Base-by-base conservation (phyloP, 2,797 vertebrate species). In the Scarus forsteni region DNA sequence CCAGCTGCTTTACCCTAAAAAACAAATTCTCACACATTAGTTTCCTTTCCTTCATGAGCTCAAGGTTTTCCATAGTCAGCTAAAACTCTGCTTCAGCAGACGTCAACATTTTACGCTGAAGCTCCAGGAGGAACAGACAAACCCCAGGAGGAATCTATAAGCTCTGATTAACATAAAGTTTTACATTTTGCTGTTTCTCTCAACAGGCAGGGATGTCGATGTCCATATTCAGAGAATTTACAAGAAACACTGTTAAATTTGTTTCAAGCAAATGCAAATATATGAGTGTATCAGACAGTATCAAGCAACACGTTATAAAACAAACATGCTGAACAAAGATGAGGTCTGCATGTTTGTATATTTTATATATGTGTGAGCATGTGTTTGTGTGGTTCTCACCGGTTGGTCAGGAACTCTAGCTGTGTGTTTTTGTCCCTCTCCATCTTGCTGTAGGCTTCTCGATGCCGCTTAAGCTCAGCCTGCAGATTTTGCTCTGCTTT, bases 361-460 rank as follows among this genome's bases (percentile, higher is more conserved):
- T 34, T 6, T 51, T 10, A 16, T 12, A 4, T 27, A 27, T 27
- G 27, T 27, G 27, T 27, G 27, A 3, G 38, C 38, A 39, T 39
- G 9, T 10, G 9, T 15, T 36, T 56, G 11, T 63, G 43, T 44
- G 60, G 42, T 42, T 70, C 73, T 87, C 60, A 99, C 98, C 97
- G 96, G 81, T 92, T 94, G 59, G 86, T 95, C 34, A 98, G 94
- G 54, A 98, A 93, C 68, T 99, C 97, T 4, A 97, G 95, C 94
- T 99, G 95, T 0, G 95, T 95, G 87, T 85, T 92, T 84, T 95
- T 98, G 85, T 99, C 97, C 83, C 95, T 93, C 90, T 98, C 96
- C 75, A 98, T 94, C 85, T 97, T 97, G 90, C 76, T 91, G 79
- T 95, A 97, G 70, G 94, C 92, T 75, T 99, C 97, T 10, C 96